Base-by-base conservation (phyloP, 2,888 invertebrate species). In the Oegoconia quadripuncta region DNA sequence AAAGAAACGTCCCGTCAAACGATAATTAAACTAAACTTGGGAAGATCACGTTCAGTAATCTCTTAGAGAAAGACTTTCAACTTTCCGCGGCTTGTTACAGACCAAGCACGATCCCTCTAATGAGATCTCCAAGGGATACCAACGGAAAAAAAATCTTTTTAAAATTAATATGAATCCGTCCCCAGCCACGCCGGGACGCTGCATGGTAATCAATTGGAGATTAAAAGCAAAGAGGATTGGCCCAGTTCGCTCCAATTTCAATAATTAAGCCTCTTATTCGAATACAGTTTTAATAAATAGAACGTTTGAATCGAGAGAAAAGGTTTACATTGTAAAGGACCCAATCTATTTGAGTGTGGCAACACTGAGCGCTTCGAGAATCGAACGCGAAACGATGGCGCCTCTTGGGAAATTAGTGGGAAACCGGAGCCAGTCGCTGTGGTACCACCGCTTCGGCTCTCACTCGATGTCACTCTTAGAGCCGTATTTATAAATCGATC, bases 101-200 rank as follows among this genome's bases (percentile, higher is more conserved):
- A 46, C 42, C 40, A 43, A n/a, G n/a, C n/a, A n/a, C n/a, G n/a
- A n/a, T n/a, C n/a, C 27, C 31, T 50, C 52, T 81, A 82, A 82
- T 77, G 74, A 80, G 74, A 62, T 74, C 80, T 59, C 77, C 17
- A 42, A 51, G 65, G 66, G 63, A 62, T 61, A 53, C 55, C 56
- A 61, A 46, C 37, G 43, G 42, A 46, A n/a, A 63, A 69, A 70
- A 71, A 72, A 71, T 65, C 55, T 60, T 62, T 72, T 72, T 60
- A 69, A 78, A 76, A 70, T 79, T 71, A 72, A 75, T 69, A 73
- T 68, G 65, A 67, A 71, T 70, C 62, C 55, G 50, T 57, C 59
- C 52, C 56, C 34, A 50, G 60, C 50, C 44, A 44, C 59, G 40
- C 49, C 48, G 53, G 40, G 46, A 41, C 35, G 38, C 51, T 59